Evolutionary conservation across 2,113 vertebrate species (phyloP).

Genomic region (Aspidoscelis tigris): DNA sequence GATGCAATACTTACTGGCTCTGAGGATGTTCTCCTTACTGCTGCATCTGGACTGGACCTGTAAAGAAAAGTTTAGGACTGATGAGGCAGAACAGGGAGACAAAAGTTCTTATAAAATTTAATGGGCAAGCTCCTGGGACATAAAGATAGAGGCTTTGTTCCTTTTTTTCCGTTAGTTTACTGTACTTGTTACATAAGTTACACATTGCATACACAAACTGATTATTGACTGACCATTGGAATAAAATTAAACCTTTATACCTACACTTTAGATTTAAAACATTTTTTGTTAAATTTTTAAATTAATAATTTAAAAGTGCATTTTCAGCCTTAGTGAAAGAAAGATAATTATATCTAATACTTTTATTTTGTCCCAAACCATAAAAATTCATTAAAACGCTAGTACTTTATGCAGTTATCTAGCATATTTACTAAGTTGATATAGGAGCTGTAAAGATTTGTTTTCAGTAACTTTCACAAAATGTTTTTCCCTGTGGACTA

Average conservation of each 20-base stretch:
- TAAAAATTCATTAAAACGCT: slow-evolving; percentile 21
- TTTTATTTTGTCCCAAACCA: slow-evolving; percentile 47
- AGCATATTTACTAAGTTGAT: background rate
- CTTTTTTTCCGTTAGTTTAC: slow-evolving; percentile 32
- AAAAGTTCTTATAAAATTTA: slow-evolving; percentile 65
- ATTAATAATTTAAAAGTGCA: slow-evolving; percentile 40
- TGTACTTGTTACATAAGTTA: slow-evolving; percentile 6
- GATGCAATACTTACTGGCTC: slow-evolving; percentile 91
- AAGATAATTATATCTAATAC: slow-evolving; percentile 33
- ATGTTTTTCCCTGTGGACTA: slow-evolving; percentile 27
- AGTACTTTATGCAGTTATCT: slow-evolving; percentile 32
- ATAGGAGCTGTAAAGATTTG: background rate
- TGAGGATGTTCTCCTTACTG: slow-evolving; percentile 99
- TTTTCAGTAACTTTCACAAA: slow-evolving; percentile 33
- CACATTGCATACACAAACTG: slow-evolving; percentile 44
- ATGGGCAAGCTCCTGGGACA: slow-evolving; percentile 83
- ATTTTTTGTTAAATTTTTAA: slow-evolving; percentile 35
- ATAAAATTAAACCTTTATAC: slow-evolving; percentile 46
- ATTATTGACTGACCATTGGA: slow-evolving; percentile 39
- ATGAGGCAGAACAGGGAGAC: slow-evolving; percentile 71
- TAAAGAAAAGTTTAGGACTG: slow-evolving; percentile 74
- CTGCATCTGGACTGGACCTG: slow-evolving; percentile 99
- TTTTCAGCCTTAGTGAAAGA: slow-evolving; percentile 48
- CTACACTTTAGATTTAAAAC: slow-evolving; percentile 18
- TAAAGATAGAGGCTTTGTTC: slow-evolving; percentile 74